phyloP scores from a whole-genome alignment of 2,888 invertebrate genomes.

The Drosophila hamatofila region DNA sequence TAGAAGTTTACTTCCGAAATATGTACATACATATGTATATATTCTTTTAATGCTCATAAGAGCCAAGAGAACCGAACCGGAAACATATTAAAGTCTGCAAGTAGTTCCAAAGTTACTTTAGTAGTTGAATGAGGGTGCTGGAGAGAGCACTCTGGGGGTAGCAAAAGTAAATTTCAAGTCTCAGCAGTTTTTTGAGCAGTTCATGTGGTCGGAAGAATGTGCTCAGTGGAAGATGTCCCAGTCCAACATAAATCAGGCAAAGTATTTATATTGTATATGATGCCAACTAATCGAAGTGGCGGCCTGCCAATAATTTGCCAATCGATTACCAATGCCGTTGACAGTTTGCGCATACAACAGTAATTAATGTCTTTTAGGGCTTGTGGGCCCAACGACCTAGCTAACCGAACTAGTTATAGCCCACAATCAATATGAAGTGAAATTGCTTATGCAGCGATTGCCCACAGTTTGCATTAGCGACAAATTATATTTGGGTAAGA shows the following conservation, averaged over 20 bases:
- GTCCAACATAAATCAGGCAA: neutral
- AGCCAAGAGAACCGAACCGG: no score
- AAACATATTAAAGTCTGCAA: neutral
- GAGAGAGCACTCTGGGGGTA: no score
- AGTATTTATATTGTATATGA: conserved; percentile 9
- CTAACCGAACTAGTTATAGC: neutral
- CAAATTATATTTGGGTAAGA: neutral
- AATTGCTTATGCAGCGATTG: conserved; percentile 2
- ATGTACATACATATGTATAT: no score
- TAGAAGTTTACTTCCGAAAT: no score
- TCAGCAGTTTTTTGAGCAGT: neutral
- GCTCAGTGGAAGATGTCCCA: conserved; percentile 7
- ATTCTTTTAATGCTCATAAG: no score
- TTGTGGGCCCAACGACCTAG: conserved; percentile 12
- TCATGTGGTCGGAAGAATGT: conserved; percentile 11
- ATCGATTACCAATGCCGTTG: conserved; percentile 49
- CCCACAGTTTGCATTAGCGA: neutral
- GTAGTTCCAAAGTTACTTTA: neutral
- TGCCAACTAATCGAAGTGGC: conserved; percentile 32
- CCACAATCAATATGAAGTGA: neutral
- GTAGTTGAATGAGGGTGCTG: no score
- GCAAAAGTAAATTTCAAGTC: neutral
- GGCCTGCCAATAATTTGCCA: conserved; percentile 47
- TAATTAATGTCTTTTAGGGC: conserved; percentile 55
- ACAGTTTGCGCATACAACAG: conserved; percentile 41